Percentiles rank a stretch among this genome's conserved stretches.
phyloP scores from a whole-genome alignment of 2,113 vertebrate species.

The Tursiops truncatus region DNA sequence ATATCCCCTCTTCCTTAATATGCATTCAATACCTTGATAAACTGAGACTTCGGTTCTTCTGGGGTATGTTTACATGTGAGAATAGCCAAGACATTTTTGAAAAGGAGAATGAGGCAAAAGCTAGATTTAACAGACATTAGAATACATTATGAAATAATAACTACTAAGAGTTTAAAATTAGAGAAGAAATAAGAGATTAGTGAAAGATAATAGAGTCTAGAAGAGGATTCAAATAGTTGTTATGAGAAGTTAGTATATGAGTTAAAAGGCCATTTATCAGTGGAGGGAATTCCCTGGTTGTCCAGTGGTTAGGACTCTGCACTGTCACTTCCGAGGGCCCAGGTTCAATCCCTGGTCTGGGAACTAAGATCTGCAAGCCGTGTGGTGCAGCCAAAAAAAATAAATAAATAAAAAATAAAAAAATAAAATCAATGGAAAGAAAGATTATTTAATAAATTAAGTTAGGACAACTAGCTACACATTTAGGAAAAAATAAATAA shows the following conservation, averaged over 20 bases:
- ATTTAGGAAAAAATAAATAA: neutral
- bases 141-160: neutral
- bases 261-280: constrained; percentile 24
- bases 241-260: neutral
- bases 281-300: neutral
- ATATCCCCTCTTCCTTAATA: neutral
- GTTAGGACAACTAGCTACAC: neutral
- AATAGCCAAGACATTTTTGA: neutral
- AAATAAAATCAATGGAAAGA: neutral
- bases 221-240: neutral
- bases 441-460: neutral
- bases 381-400: neutral
- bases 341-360: neutral
- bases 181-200: constrained; percentile 7
- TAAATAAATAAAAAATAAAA: neutral
- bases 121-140: neutral
- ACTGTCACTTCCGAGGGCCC: neutral
- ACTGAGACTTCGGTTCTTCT: neutral
- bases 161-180: neutral
- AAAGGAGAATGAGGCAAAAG: neutral
- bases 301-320: neutral
- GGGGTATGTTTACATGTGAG: neutral
- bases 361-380: neutral
- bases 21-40: neutral
- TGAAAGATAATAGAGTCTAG: neutral